Evolutionary conservation across 2,113 vertebrate genomes (phyloP), one percentile per base, ranked within the genome.

Genomic region (Terrapene triunguis): DNA sequence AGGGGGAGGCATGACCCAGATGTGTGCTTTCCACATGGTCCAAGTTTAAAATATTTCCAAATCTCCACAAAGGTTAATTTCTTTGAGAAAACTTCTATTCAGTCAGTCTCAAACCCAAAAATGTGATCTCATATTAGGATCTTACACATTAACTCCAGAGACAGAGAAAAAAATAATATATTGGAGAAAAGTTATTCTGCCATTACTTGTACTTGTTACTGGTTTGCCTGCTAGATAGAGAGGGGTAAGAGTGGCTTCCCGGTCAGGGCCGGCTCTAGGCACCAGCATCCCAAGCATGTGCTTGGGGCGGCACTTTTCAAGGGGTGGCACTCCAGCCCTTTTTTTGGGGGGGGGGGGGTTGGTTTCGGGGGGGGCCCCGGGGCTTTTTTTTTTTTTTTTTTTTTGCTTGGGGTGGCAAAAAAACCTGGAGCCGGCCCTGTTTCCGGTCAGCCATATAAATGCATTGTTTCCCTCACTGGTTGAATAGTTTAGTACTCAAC

Each of bases 51-150:
- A 27, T 10, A 25, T 78, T 47, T 48, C 53, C 35, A 35, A 86
- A 85, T 44, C 50, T 94, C 38, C 97, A 92, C 0, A 87, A 94
- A 54, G 94, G 96, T 22, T 38, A 22, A 38, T 72, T 69, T 69
- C n/a, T 82, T 83, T 83, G 24, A 47, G 81, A 32, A 53, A 53
- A 9, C 48, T 51, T 51, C 50, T 19, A n/a, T 51, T 51, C 48
- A 53, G 50, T n/a, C 19, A 35, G 19, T 53, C 3, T 80, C 50
- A 50, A 80, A 53, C 32, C 11, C 50, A 11, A 51, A 21, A 35
- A 24, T 80, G 29, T 51, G 29, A n/a, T 24, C 47, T 53, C 19
- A 12, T 12, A 80, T 9, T 6, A 35, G 29, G 19, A 51, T 53
- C 48, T 13, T 80, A 35, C 47, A 48, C 7, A 50, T 35, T 9